Conservation (phyloP, 2,888 invertebrate genomes). For the Catonia carolina region DNA sequence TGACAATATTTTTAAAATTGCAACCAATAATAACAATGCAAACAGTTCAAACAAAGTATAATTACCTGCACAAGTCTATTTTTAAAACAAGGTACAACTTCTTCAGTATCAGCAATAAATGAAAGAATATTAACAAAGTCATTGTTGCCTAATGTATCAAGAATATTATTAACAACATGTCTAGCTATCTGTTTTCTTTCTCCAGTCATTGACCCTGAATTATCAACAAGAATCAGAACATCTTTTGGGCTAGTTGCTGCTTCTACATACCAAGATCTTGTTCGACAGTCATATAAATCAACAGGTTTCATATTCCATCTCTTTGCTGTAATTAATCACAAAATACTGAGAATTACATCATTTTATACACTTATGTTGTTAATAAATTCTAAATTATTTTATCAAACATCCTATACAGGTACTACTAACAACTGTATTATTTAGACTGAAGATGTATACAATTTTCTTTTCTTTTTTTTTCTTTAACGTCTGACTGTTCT, state of each 20-base stretch:
- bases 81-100: conserved; percentile 79
- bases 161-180: conserved; percentile 77
- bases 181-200: conserved; percentile 65
- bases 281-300: conserved; percentile 82
- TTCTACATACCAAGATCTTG: conserved; percentile 93
- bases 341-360: too few relatives aligned
- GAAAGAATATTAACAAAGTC: conserved; percentile 92
- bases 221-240: conserved; percentile 89
- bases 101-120: conserved; percentile 59
- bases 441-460: too few relatives aligned
- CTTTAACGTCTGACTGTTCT: too few relatives aligned
- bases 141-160: conserved; percentile 95
- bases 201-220: conserved; percentile 96
- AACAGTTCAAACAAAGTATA: too few relatives aligned
- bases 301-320: conserved; percentile 73
- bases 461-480: too few relatives aligned
- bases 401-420: too few relatives aligned
- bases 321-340: conserved; percentile 49
- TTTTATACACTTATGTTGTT: too few relatives aligned
- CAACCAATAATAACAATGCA: too few relatives aligned
- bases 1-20: too few relatives aligned
- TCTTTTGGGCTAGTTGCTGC: conserved; percentile 98
- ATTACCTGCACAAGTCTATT: conserved; percentile 65
- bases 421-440: too few relatives aligned
- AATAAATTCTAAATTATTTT: too few relatives aligned